Conservation (phyloP, 2,888 invertebrate species). For the Caenorhabditis wallacei region DNA sequence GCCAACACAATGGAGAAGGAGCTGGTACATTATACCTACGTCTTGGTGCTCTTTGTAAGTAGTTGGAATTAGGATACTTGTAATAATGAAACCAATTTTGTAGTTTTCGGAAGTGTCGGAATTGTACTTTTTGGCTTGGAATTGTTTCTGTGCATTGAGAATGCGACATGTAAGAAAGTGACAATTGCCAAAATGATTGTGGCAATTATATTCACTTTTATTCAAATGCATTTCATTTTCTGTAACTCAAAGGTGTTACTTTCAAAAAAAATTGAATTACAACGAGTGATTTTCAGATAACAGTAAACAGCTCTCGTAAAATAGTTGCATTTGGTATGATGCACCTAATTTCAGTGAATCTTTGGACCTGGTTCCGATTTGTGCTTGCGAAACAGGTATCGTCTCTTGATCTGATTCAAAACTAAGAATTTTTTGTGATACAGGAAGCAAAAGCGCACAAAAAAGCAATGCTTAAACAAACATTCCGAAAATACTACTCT, state of each 20-base stretch:
- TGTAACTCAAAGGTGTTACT: slow-evolving; percentile 81
- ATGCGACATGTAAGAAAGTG: slow-evolving; percentile 68
- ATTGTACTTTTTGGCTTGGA: slow-evolving; percentile 82
- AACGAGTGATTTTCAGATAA: slow-evolving; percentile 68
- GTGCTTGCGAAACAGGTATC: slow-evolving; percentile 80
- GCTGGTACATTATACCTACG: slow-evolving; percentile 81
- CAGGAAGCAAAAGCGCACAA: slow-evolving; percentile 68
- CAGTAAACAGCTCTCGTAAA: slow-evolving; percentile 74
- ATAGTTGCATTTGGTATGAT: slow-evolving; percentile 81
- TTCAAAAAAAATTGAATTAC: neutral
- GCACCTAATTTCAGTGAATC: slow-evolving; percentile 81
- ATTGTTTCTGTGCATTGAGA: slow-evolving; percentile 79
- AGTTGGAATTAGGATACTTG: neutral
- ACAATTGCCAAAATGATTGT: slow-evolving; percentile 80
- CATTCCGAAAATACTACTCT: slow-evolving; percentile 56
- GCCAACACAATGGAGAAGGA: slow-evolving; percentile 77
- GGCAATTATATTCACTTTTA: slow-evolving; percentile 81
- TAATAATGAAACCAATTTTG: slow-evolving; percentile 40
- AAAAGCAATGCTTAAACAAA: slow-evolving; percentile 68
- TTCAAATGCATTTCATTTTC: slow-evolving; percentile 83
- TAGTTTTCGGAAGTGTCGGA: slow-evolving; percentile 82
- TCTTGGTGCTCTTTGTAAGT: slow-evolving; percentile 80
- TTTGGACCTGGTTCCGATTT: slow-evolving; percentile 83
- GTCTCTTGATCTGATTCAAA: slow-evolving; percentile 6
- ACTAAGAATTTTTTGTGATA: slow-evolving; percentile 9